Evolutionary conservation across 2,797 vertebrate genomes (phyloP).

Genomic region (Crocidura indochinensis): DNA sequence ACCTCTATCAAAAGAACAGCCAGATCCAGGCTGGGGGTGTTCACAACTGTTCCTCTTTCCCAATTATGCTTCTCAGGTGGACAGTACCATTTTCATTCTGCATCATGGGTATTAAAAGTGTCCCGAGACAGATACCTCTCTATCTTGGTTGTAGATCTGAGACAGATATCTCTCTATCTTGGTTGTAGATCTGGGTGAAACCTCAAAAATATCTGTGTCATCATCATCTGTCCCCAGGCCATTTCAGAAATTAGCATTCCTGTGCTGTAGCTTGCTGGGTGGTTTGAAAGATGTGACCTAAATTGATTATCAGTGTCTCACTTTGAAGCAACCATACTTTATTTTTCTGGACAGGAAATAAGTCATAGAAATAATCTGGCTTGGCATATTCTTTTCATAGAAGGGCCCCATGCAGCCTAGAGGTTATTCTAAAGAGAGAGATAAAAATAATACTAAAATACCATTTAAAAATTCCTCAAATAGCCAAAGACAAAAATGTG

Average conservation of each 20-base stretch:
- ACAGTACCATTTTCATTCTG: neutral
- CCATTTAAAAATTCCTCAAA: slow-evolving; percentile 48
- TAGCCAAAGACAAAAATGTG: slow-evolving; percentile 11
- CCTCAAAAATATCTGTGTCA: slow-evolving; percentile 10
- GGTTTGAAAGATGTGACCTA: slow-evolving; percentile 26
- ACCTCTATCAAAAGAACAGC: neutral
- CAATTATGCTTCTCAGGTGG: neutral
- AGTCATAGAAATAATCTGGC: neutral
- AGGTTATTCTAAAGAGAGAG: slow-evolving; percentile 22
- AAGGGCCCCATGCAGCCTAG: no score
- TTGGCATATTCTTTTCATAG: neutral
- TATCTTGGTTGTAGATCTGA: neutral
- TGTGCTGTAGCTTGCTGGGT: neutral
- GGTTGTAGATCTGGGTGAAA: neutral
- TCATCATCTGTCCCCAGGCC: neutral
- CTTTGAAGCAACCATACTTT: slow-evolving; percentile 51
- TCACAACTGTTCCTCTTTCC: fast-evolving
- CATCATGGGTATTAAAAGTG: neutral
- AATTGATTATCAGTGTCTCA: slow-evolving; percentile 45
- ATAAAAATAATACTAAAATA: slow-evolving; percentile 8
- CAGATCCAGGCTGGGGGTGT: no score
- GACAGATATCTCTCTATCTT: neutral
- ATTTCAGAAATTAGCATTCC: neutral
- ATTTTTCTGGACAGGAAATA: slow-evolving; percentile 41
- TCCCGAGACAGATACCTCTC: no score